A percentile compares a stretch with the other conserved stretches of the same genome.
Conservation (phyloP, 2,888 invertebrate species). For the Athalia circularis region DNA sequence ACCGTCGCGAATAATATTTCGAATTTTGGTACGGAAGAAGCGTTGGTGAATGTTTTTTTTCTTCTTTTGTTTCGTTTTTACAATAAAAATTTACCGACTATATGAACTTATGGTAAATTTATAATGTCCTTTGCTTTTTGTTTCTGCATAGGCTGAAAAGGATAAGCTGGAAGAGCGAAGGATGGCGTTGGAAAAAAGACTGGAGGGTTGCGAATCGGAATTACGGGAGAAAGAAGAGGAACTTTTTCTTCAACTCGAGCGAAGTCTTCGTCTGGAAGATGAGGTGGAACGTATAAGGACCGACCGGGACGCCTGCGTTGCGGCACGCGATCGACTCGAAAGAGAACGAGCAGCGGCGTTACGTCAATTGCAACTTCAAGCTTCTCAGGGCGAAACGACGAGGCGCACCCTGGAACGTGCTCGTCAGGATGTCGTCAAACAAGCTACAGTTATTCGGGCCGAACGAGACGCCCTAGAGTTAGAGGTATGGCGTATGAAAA, state of each 20-base stretch:
- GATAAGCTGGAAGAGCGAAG: slow-evolving; percentile 77
- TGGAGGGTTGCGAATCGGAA: slow-evolving; percentile 77
- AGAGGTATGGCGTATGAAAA: slow-evolving; percentile 72
- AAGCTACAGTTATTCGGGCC: slow-evolving; percentile 77
- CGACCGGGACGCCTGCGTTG: slow-evolving; percentile 65
- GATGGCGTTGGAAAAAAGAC: slow-evolving; percentile 74
- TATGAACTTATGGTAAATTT: not conserved
- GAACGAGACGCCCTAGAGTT: slow-evolving; percentile 77
- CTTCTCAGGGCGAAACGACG: slow-evolving; percentile 77
- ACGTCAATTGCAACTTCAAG: slow-evolving; percentile 77
- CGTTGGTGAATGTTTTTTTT: too few species aligned
- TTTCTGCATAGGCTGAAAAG: slow-evolving; percentile 75
- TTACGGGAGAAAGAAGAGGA: slow-evolving; percentile 79
- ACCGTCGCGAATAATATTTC: not conserved
- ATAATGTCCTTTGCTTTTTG: not conserved
- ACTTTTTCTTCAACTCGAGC: slow-evolving; percentile 78
- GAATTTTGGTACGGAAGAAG: too few species aligned
- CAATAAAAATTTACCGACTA: not conserved
- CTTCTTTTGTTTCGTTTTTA: too few species aligned
- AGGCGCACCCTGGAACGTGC: slow-evolving; percentile 77
- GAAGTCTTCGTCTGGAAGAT: slow-evolving; percentile 78
- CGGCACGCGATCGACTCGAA: slow-evolving; percentile 65
- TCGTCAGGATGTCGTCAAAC: slow-evolving; percentile 78
- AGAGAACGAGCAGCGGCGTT: slow-evolving; percentile 65
- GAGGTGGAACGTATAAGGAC: slow-evolving; percentile 66